Base-by-base conservation (phyloP, 2,797 vertebrate species). In the Helicolenus hilgendorfi region DNA sequence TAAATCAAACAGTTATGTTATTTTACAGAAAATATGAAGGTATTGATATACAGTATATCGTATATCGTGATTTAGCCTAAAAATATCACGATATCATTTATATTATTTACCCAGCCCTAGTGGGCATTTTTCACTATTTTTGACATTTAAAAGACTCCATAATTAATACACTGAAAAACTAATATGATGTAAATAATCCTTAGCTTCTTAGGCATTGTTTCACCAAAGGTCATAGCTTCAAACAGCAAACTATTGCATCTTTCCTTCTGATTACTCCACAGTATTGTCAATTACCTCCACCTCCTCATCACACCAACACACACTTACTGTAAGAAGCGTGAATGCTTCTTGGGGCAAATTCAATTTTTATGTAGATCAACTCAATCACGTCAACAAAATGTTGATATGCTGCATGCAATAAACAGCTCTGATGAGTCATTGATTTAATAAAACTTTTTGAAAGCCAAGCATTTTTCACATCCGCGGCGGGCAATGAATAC, bases 361-460 rank as follows among this genome's bases (percentile, higher is more conserved):
- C 5, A 84, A 92, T 95, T 94, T 95, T 89, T 89, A 96, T 96
- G 91, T 73, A 94, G 86, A 95, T 95, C 78, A 85, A 80, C 92
- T 94, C 75, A 90, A 90, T 91, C 83, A 90, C 80, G 87, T 92
- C 90, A 88, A 92, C 75, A 77, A 84, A 93, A 94, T 92, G 20
- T 74, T 81, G 86, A 91, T 92, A 88, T 58, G 76, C 80, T 18
- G 76, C 58, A 71, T 65, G 69, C 80, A 86, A 91, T 77, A 53
- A 92, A 89, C 71, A 80, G 65, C 31, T 60, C 84, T 93, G 94
- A 95, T 95, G 92, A 95, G 70, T 89, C 84, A 92, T 79, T 94
- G 91, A 96, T 95, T 92, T 86, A 91, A 95, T 91, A 69, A 38
- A 87, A 89, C 60, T 88, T 92, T 67, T 49, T 85, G 78, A 96